Evolutionary conservation across 2,888 invertebrate genomes (phyloP).

Genomic region (Gonocerus acuteangulatus): DNA sequence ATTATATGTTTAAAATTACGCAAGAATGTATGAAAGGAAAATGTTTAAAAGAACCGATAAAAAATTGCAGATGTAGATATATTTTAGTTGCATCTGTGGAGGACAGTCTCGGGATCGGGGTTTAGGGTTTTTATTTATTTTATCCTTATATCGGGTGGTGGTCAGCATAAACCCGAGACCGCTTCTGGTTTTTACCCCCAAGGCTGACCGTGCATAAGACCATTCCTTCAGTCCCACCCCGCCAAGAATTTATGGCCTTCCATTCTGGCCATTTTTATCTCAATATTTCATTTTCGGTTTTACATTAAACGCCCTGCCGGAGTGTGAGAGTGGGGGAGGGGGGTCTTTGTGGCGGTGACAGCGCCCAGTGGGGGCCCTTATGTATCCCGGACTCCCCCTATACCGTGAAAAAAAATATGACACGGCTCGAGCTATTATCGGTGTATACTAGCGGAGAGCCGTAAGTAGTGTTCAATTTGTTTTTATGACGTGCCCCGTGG

Average conservation of each 20-base stretch:
- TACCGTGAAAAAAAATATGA: conserved; percentile 20
- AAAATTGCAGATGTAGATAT: neutral
- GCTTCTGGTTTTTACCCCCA: conserved; percentile 7
- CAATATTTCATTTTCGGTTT: conserved; percentile 38
- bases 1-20: too few relatives aligned
- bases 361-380: conserved; percentile 33
- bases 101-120: conserved; percentile 19
- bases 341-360: conserved; percentile 36
- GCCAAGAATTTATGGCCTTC: conserved; percentile 36
- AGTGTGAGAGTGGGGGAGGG: conserved; percentile 28
- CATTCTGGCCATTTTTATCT: conserved; percentile 38
- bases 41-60: neutral
- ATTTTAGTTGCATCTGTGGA: conserved; percentile 10
- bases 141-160: conserved; percentile 21
- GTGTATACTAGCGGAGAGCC: conserved; percentile 30
- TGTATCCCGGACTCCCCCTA: conserved; percentile 28
- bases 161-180: conserved; percentile 11
- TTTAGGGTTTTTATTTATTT: conserved; percentile 20
- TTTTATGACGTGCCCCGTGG: conserved; percentile 20
- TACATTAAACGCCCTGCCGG: conserved; percentile 35
- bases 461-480: conserved; percentile 32
- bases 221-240: conserved; percentile 33
- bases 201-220: conserved; percentile 37
- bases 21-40: too few relatives aligned
- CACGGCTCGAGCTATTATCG: conserved; percentile 21